Percentiles rank a stretch among this genome's conserved stretches.
These are phyloP conservation scores for Tetraodon nigroviridis DNA, from an alignment of 2,113 vertebrate genomes.

Conservation along the genomic window DNA sequence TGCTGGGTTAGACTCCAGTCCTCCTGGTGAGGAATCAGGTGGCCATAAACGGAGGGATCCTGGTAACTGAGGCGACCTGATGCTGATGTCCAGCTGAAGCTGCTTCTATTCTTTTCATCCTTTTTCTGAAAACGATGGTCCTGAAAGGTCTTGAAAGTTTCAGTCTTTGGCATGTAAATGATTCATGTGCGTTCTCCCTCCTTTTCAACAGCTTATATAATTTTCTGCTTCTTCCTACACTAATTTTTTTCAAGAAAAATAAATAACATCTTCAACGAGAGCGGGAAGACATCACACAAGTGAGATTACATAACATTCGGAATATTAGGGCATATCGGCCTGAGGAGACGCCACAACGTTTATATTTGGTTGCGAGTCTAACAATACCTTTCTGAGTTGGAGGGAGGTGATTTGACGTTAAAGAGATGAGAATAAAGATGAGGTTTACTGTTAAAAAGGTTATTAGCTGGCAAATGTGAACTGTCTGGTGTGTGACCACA, in stretches of 20 bases:
- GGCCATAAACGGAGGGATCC: no score
- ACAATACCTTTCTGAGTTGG: slow-evolving; percentile 51
- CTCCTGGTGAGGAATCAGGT: no score
- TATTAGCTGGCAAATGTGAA: slow-evolving; percentile 1
- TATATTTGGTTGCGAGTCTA: slow-evolving; percentile 45
- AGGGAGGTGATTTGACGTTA: slow-evolving; percentile 36
- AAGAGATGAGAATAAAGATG: slow-evolving; percentile 41
- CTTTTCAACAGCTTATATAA: slow-evolving; percentile 38
- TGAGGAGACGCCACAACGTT: slow-evolving; percentile 50
- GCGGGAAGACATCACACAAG: slow-evolving; percentile 31
- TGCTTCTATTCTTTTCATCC: neutral
- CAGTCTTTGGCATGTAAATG: neutral
- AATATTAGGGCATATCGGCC: slow-evolving; percentile 45
- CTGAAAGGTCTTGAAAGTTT: neutral
- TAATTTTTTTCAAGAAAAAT: slow-evolving; percentile 30
- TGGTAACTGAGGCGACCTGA: neutral
- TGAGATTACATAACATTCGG: slow-evolving; percentile 42
- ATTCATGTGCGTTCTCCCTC: neutral
- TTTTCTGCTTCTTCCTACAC: slow-evolving; percentile 47
- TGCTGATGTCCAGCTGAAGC: neutral
- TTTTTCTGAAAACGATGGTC: no score
- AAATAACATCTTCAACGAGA: slow-evolving; percentile 19
- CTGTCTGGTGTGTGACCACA: no score
- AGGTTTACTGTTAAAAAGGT: slow-evolving; percentile 11
- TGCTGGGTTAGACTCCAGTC: no score